phyloP scores from a whole-genome alignment of 2,888 invertebrate genomes.

The Athrips mouffetella region DNA sequence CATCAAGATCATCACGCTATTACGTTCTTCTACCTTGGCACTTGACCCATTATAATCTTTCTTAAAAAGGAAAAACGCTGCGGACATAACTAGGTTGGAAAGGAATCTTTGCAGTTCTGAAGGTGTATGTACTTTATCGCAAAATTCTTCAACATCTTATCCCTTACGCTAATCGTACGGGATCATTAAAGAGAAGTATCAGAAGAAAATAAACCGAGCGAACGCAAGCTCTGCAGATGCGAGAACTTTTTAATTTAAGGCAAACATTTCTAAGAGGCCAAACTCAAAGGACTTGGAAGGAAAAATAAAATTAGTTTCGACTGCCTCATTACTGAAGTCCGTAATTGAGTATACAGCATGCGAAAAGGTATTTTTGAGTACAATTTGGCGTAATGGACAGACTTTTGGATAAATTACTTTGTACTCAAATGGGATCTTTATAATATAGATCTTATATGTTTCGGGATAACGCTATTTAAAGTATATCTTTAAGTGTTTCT shows the following conservation, averaged over 20 bases:
- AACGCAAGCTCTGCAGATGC: conserved; percentile 41
- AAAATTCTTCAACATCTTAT: neutral
- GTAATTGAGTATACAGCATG: conserved; percentile 51
- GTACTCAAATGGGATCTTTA: no score
- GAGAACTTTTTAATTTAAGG: conserved; percentile 67
- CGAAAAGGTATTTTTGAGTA: no score
- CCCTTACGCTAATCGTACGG: conserved; percentile 40
- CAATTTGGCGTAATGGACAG: no score
- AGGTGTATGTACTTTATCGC: neutral
- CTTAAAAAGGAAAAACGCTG: no score
- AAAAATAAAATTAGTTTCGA: conserved; percentile 61
- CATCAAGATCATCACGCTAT: no score
- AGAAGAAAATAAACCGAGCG: conserved; percentile 46
- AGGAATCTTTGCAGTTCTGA: neutral
- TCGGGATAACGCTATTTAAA: no score
- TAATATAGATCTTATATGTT: no score
- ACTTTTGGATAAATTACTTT: no score
- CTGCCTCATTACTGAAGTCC: conserved; percentile 56
- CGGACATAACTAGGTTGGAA: neutral
- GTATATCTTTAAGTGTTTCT: no score
- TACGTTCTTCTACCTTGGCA: no score
- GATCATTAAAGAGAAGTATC: conserved; percentile 55
- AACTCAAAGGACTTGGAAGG: conserved; percentile 49
- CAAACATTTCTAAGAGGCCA: conserved; percentile 55
- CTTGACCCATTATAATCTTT: no score